These are phyloP conservation scores for Procambarus virginalis DNA, from an alignment of 1,140 invertebrate species.

Conservation along the genomic window DNA sequence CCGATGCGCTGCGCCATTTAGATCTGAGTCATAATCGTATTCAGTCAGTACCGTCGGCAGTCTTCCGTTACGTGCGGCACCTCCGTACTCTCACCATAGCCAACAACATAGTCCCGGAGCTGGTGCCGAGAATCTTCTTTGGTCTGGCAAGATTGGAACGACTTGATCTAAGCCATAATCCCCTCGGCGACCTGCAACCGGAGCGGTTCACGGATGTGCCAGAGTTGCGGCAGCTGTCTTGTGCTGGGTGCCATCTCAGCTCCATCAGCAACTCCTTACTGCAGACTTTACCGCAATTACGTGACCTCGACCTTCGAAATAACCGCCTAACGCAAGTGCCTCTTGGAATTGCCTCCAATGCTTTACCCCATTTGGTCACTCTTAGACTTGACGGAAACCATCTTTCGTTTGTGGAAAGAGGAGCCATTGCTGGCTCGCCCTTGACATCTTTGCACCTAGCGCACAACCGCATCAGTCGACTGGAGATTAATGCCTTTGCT, in stretches of 20 bases:
- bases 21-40: conserved; percentile 76
- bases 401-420: conserved; percentile 75
- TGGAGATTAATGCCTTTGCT: conserved; percentile 81
- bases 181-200: conserved; percentile 81
- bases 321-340: conserved; percentile 82
- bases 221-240: conserved; percentile 80
- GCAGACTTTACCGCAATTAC: conserved; percentile 74
- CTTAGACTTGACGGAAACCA: conserved; percentile 85
- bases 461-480: conserved; percentile 83
- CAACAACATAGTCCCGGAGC: conserved; percentile 81
- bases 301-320: conserved; percentile 83
- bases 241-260: conserved; percentile 81
- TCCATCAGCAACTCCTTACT: conserved; percentile 83
- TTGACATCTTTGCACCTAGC: conserved; percentile 78
- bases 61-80: conserved; percentile 81
- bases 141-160: conserved; percentile 80
- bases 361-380: conserved; percentile 77
- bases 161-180: conserved; percentile 85
- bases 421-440: conserved; percentile 73
- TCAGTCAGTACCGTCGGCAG: conserved; percentile 79
- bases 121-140: conserved; percentile 82
- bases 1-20: conserved; percentile 75
- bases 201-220: conserved; percentile 86
- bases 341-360: conserved; percentile 73
- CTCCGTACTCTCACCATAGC: conserved; percentile 82